A percentile compares a stretch with the other conserved stretches of the same genome.
Evolutionary conservation across 2,113 vertebrate species (phyloP).

Genomic region (Aspidoscelis tigris): DNA sequence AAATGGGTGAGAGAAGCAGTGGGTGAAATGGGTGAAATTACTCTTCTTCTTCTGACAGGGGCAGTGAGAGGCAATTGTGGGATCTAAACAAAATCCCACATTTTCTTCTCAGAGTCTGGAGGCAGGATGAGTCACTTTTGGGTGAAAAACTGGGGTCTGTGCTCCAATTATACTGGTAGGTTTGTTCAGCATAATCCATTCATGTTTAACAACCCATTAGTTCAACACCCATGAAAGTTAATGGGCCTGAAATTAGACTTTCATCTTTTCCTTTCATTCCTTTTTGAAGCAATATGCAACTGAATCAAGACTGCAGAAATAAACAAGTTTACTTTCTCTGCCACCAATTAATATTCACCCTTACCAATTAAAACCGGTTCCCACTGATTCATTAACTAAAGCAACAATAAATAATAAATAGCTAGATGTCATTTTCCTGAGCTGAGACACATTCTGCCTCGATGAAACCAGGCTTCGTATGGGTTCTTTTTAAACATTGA

Average conservation of each 20-base stretch:
- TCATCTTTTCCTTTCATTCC: neutral
- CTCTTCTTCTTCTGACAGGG: no score
- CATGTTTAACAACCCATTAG: neutral
- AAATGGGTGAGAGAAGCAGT: no score
- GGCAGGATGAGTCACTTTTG: neutral
- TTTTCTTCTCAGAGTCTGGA: no score
- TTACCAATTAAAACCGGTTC: conserved; percentile 10
- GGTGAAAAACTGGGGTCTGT: neutral
- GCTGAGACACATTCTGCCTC: neutral
- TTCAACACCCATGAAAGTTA: conserved; percentile 13
- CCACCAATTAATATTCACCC: conserved; percentile 14
- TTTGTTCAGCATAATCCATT: neutral
- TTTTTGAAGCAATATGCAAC: neutral
- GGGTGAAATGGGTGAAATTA: no score
- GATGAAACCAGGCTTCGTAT: neutral
- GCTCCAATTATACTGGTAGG: neutral
- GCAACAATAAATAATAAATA: conserved; percentile 8
- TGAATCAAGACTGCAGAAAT: neutral
- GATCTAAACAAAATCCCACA: no score
- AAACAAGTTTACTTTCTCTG: conserved; percentile 5
- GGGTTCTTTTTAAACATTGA: neutral
- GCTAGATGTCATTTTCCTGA: neutral
- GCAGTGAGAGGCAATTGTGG: no score
- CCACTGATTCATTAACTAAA: conserved; percentile 9
- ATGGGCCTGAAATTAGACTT: neutral